Evolutionary conservation across 1,140 invertebrate species (phyloP).

Genomic region (Oncopeltus fasciatus): DNA sequence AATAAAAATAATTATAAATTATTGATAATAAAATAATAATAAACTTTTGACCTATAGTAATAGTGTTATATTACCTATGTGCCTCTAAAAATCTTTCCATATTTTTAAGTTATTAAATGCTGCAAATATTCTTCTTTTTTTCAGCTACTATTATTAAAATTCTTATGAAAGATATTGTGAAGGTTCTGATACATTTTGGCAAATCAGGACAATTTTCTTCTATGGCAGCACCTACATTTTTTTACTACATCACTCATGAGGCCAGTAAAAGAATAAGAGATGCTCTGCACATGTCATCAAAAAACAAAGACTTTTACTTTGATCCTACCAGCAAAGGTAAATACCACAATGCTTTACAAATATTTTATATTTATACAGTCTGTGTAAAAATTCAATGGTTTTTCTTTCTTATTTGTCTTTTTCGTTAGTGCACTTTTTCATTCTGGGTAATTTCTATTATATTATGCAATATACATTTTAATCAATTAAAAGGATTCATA

Average conservation of each 20-base stretch:
- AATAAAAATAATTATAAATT: no score
- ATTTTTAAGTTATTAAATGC: background rate
- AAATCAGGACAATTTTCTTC: conserved; percentile 27
- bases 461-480: no score
- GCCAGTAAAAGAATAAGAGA: conserved; percentile 51
- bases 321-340: conserved; percentile 48
- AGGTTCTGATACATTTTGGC: conserved; percentile 56
- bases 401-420: no score
- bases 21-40: no score
- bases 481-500: no score
- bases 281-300: conserved; percentile 46
- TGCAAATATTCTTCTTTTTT: conserved; percentile 23
- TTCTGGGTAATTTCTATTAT: no score
- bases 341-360: conserved; percentile 6
- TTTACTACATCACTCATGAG: conserved; percentile 52
- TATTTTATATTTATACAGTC: no score
- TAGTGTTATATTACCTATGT: no score
- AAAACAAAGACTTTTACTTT: conserved; percentile 35
- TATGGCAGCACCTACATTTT: conserved; percentile 48
- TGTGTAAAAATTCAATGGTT: no score
- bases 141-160: conserved; percentile 36
- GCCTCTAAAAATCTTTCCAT: no score
- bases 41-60: no score
- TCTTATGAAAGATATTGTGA: conserved; percentile 47
- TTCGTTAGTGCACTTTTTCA: no score